Base-by-base conservation (phyloP, 2,888 invertebrate species). In the Tiphia femorata region DNA sequence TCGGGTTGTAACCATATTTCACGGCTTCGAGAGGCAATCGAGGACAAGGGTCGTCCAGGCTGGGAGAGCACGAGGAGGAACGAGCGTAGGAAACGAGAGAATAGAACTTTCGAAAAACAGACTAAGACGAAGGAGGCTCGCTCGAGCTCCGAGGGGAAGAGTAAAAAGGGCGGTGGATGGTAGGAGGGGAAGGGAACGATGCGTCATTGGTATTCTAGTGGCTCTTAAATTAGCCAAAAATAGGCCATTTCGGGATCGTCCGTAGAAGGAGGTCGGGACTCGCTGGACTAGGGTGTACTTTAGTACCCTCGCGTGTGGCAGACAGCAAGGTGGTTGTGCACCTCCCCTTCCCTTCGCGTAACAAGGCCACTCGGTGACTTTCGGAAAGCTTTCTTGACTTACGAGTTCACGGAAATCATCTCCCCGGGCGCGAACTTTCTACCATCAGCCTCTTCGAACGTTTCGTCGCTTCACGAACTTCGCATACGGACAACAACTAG, bases 151-250 rank as follows among this genome's bases (percentile, higher is more conserved):
- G 42, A 40, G 12, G 20, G 17, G 1, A 10, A 14, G 27, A 33
- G 29, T 8, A 7, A 5, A 19, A 7, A 3, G 6, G 25, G 14
- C 3, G 10, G 19, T 7, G 29, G 30, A 16, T 6, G 38, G 27
- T 7, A 19, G 2, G 38, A 38, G 38, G 10, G 46, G 35, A 7
- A 33, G 14, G 16, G 16, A 6, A 38, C 6, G 38, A 52, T 53
- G 61, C 44, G 44, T 61, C 57, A 37, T 42, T 38, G 61, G 49
- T 46, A 43, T 49, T 46, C 57, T 43, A 43, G 56, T 19, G 48
- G 49, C 42, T 57, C 41, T 40, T 58, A 60, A 67, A 72, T 70
- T 67, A 67, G 53, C 61, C 65, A 59, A 62, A 65, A 70, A 72
- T 60, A 63, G 62, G 43, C 46, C 62, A 52, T 49, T 46, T 48